Conservation (phyloP, 2,113 vertebrate species). For the Sciurus niger region DNA sequence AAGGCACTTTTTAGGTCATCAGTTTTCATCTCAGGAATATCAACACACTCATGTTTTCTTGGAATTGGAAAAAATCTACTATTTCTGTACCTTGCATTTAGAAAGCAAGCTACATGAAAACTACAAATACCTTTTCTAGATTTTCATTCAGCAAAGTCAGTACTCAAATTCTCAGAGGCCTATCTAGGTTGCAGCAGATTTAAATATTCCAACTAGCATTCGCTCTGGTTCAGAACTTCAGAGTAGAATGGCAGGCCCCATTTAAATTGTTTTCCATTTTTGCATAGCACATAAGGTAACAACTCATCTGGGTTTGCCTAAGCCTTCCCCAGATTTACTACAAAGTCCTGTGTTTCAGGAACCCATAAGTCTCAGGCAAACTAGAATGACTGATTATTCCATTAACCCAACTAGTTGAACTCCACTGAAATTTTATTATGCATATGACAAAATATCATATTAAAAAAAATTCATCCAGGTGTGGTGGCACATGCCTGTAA, state of each 20-base stretch:
- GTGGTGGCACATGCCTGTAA: too few species aligned
- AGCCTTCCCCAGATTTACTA: not conserved
- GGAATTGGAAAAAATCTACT: not conserved
- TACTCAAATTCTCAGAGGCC: too few species aligned
- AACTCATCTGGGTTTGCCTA: not conserved
- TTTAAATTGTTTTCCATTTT: conserved; percentile 8
- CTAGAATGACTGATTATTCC: not conserved
- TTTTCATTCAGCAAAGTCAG: not conserved
- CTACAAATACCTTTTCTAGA: not conserved
- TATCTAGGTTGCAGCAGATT: not conserved
- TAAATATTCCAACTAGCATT: not conserved
- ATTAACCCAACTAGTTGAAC: not conserved
- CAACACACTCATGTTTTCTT: not conserved
- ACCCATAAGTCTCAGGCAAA: not conserved
- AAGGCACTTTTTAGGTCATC: not conserved
- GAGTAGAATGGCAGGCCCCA: not conserved
- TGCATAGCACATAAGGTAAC: not conserved
- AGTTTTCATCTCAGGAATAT: not conserved
- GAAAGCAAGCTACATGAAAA: not conserved
- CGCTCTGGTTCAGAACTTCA: not conserved
- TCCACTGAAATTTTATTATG: not conserved
- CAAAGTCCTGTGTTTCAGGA: not conserved
- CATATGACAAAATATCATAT: not conserved
- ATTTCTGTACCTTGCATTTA: not conserved
- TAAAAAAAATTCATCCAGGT: too few species aligned